Percentiles rank a stretch among this genome's conserved stretches.
These are phyloP conservation scores for Cochlearius cochlearius DNA, from an alignment of 2,113 vertebrate species.

Conservation along the genomic window DNA sequence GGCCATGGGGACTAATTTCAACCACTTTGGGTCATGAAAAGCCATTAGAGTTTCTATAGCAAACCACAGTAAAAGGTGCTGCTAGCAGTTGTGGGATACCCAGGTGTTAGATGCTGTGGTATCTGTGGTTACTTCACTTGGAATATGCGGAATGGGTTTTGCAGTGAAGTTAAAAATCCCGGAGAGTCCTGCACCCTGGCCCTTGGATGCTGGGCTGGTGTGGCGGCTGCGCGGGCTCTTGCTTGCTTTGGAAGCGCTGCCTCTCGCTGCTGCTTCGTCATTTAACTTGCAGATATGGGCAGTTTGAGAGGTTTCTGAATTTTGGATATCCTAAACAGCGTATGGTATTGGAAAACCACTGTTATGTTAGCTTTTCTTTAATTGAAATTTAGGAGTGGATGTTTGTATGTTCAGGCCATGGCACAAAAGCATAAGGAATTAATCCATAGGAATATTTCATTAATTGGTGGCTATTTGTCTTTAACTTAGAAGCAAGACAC, in stretches of 20 bases:
- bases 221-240: rapidly evolving
- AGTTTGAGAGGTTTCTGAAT: background rate
- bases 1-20: background rate
- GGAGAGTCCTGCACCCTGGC: background rate
- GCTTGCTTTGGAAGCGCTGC: background rate
- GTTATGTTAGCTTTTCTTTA: background rate
- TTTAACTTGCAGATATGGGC: background rate
- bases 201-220: background rate
- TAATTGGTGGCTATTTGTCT: background rate
- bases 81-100: background rate
- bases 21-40: background rate
- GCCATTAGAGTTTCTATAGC: background rate
- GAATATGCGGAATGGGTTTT: background rate
- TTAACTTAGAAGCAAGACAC: background rate
- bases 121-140: background rate
- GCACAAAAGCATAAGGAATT: background rate
- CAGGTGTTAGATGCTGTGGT: background rate
- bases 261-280: rapidly evolving
- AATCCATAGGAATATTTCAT: background rate
- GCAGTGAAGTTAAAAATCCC: background rate
- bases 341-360: background rate
- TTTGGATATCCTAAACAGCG: background rate
- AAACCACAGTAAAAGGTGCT: background rate
- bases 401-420: background rate
- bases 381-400: background rate